Evolutionary conservation across 1,140 invertebrate species (phyloP), one percentile per base, ranked within the genome.

Genomic region (Conus ventricosus): DNA sequence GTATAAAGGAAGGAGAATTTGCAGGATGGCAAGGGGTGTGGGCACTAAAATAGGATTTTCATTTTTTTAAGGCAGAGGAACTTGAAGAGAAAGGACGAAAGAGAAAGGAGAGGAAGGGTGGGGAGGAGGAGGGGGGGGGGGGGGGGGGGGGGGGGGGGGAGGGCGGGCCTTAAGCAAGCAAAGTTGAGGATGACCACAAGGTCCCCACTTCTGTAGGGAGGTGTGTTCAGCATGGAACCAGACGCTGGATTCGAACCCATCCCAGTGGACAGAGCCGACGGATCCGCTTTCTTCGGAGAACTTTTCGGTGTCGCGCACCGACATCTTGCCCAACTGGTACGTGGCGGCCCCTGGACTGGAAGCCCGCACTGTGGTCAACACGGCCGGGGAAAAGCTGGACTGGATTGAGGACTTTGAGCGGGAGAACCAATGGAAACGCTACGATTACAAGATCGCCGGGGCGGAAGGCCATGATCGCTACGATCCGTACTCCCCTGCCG

Each of bases 271-370:
- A 85, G 0, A 88, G 75, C 15, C 80, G 90, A n/a, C 78, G 67
- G 23, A 91, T 93, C 54, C 83, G 87, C 7, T 90, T 92, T 23
- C 67, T 90, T 90, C 90, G 10, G 91, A 92, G 80, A 92, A 92
- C 85, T 93, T 90, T 90, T 90, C 91, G 15, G 91, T 92, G 0
- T 90, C 93, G 2, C 87, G 89, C 13, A 94, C 93, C 17, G 93
- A 94, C 87, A 86, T 87, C 23, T 91, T 92, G 84, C 93, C 92
- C 11, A 93, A 94, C 83, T 94, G 93, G 93, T 94, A 93, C 67
- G 51, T 94, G 8, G 85, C 88, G 20, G 87, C 88, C 0, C 88
- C 90, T 0, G 90, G 90, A 15, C 87, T 93, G 15, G 75, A 84
- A 25, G 67, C 92, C 2, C 89, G 84, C 6, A 76, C 90, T 7